Evolutionary conservation across 2,888 invertebrate species (phyloP), one percentile per base, ranked within the genome.

Genomic region (Nipponacmea schrenckii): DNA sequence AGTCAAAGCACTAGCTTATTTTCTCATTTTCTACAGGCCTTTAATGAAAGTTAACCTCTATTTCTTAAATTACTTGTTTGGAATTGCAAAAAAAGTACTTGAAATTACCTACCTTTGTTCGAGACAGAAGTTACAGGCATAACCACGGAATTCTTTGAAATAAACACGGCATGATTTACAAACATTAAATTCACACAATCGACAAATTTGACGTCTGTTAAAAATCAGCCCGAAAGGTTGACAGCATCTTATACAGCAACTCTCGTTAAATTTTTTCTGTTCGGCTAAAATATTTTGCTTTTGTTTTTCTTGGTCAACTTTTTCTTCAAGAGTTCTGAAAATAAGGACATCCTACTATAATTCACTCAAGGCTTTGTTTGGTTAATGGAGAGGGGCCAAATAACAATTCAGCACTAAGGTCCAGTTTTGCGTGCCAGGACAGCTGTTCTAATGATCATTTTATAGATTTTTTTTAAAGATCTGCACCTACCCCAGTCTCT

Each of bases 121-220:
- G 24, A 81, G 71, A 76, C 89, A 89, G 45, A 84, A 83, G 48
- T 80, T 79, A 75, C 89, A 89, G 45, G 83, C 74, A 76, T 87
- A 86, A 1, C 80, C 79, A 66, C 86, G 86, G 12, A 77, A 74
- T 17, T 80, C 74, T 7, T 80, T 74, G 50, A 83, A 80, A 70
- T 84, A 86, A 26, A 74, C 68, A 14, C 84, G 78, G 77, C 89
- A 89, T 24, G 79, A 80, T 67, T 87, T 85, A 79, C 89, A 89
- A 67, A 89, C 82, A 74, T 78, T 82, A 62, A 85, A 83, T 3
- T 83, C 72, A 76, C 89, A 89, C 17, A 70, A 69, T 45, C 77
- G 73, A 77, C 89, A 89, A 10, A 77, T 73, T 67, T 85, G 81
- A 68, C 84, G 85, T n/a, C 87, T 82, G 71, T 88, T 87, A 74